These are phyloP conservation scores for Scaptomyza polygonia DNA, from an alignment of 2,888 invertebrate species.

Conservation along the genomic window DNA sequence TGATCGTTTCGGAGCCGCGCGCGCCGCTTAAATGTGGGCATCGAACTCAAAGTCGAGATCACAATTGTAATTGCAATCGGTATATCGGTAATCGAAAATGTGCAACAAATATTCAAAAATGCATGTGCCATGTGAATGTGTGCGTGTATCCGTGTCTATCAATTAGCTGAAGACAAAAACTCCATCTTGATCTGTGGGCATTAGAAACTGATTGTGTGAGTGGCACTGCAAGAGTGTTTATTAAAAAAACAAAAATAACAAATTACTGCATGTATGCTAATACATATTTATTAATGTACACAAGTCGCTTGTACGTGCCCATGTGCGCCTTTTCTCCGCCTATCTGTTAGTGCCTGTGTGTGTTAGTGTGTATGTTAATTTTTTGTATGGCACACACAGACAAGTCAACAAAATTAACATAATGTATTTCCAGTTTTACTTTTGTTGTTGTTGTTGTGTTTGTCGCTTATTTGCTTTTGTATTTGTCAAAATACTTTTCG, in stretches of 20 bases:
- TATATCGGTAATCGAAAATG: constrained; percentile 22
- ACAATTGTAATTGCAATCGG: constrained; percentile 12
- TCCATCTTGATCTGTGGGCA: constrained; percentile 31
- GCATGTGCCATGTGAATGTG: constrained; percentile 2
- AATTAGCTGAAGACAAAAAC: constrained; percentile 48
- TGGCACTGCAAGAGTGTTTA: constrained; percentile 23
- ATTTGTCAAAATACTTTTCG: constrained; percentile 33
- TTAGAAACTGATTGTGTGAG: constrained; percentile 12
- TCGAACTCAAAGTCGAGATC: constrained; percentile 30
- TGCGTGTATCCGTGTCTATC: constrained; percentile 7
- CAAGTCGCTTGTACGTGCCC: constrained; percentile 45
- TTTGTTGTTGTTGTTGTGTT: constrained; percentile 28
- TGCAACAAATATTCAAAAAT: constrained; percentile 18
- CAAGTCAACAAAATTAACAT: constrained; percentile 64
- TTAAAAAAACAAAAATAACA: constrained; percentile 22
- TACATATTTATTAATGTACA: constrained; percentile 6
- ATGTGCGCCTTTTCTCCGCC: constrained; percentile 34
- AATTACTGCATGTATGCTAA: background rate
- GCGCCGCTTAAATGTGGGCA: constrained; percentile 19
- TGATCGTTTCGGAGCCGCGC: constrained; percentile 32
- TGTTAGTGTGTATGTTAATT: constrained; percentile 38
- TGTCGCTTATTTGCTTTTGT: constrained; percentile 21
- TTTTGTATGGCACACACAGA: constrained; percentile 33
- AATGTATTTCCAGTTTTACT: constrained; percentile 74
- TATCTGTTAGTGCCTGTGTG: constrained; percentile 12